Conservation (phyloP, 2,113 vertebrate genomes). For the Herpetotheres cachinnans region DNA sequence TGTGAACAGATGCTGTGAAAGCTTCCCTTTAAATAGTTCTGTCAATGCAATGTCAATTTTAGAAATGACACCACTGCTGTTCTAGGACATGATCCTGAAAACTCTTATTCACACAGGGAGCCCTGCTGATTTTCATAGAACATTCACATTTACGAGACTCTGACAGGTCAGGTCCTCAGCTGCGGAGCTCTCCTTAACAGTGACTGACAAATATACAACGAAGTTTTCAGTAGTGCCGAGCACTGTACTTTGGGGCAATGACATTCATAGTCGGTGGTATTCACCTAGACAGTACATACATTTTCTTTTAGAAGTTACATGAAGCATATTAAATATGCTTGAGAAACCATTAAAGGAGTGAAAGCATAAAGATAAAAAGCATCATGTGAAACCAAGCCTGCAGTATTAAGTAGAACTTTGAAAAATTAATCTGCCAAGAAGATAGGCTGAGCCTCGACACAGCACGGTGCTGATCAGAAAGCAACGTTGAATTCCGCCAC, state of each 20-base stretch:
- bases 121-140: background rate
- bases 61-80: background rate
- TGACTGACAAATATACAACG: background rate
- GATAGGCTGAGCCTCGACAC: background rate
- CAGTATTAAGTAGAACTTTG: background rate
- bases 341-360: background rate
- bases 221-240: background rate
- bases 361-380: rapidly evolving
- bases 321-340: background rate
- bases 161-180: background rate
- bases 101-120: background rate
- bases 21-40: constrained; percentile 50
- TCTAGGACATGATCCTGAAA: background rate
- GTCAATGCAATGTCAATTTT: constrained; percentile 34
- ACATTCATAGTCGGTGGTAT: background rate
- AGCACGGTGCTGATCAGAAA: background rate
- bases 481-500: background rate
- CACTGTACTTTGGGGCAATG: background rate
- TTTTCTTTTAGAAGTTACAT: background rate
- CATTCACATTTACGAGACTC: background rate
- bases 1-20: constrained; percentile 46
- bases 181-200: background rate
- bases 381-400: background rate
- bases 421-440: background rate
- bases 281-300: background rate